phyloP scores from a whole-genome alignment of 2,797 vertebrate genomes.

The Oreochromis mossambicus region DNA sequence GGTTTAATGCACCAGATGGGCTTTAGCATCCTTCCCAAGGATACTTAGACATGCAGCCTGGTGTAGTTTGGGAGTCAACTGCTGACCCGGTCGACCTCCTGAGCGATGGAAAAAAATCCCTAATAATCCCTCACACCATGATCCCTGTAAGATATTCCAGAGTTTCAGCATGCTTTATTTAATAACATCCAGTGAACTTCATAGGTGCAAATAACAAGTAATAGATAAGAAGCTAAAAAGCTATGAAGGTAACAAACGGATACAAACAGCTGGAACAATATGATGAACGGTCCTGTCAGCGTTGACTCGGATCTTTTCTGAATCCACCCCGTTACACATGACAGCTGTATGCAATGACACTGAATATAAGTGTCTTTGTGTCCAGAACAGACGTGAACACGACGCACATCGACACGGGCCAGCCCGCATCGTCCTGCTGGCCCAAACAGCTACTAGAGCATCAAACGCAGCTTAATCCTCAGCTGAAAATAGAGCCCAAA shows the following conservation, averaged over 20 bases:
- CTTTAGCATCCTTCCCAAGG: not conserved
- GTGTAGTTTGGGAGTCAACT: not conserved
- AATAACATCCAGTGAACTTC: not conserved
- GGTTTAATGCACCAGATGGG: not conserved
- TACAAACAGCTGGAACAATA: not conserved
- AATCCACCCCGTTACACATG: not conserved
- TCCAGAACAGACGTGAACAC: not conserved
- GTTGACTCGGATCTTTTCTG: not conserved
- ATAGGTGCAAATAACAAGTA: not conserved
- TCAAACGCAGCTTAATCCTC: not conserved
- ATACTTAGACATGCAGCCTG: not conserved
- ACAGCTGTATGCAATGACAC: not conserved
- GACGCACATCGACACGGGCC: not conserved
- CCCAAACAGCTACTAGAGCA: not conserved
- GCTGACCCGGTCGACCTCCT: not conserved
- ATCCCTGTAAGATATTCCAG: not conserved
- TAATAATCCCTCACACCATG: not conserved
- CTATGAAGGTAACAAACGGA: fast-evolving
- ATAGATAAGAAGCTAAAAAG: not conserved
- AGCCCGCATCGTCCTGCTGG: not conserved
- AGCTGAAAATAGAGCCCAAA: not conserved
- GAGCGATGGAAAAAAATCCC: not conserved
- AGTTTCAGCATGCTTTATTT: not conserved
- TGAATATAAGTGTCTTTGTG: not conserved
- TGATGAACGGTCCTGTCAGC: not conserved